These are phyloP conservation scores for Serranus cabrilla DNA, from an alignment of 2,797 vertebrate genomes.

Conservation along the genomic window DNA sequence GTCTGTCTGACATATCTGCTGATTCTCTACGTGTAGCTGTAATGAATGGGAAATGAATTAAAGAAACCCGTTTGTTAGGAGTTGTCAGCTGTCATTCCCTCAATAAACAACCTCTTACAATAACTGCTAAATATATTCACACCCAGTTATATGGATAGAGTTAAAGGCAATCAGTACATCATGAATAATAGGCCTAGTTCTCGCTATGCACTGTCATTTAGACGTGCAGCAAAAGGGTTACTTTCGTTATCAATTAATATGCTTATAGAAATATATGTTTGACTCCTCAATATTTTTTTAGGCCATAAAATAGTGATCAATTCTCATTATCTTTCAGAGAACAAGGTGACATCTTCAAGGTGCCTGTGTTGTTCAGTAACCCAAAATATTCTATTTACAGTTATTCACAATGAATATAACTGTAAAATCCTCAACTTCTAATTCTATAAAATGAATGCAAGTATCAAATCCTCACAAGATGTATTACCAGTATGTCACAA, in stretches of 20 bases:
- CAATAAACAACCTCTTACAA: background rate
- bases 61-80: background rate
- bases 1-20: constrained; percentile 20
- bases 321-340: background rate
- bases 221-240: background rate
- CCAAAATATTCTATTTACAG: background rate
- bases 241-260: background rate
- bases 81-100: background rate
- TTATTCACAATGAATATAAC: too few species aligned
- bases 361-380: background rate
- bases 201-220: background rate
- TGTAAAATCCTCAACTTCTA: too few species aligned
- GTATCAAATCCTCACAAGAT: background rate
- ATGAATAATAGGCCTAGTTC: background rate
- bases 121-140: background rate
- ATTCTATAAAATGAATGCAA: background rate
- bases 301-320: background rate
- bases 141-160: background rate
- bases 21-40: background rate
- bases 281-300: background rate
- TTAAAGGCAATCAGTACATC: background rate
- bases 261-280: background rate
- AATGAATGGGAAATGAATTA: constrained; percentile 2
- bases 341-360: constrained; percentile 6
- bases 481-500: too few species aligned